Evolutionary conservation across 2,113 vertebrate species (phyloP), one percentile per base, ranked within the genome.

Genomic region (Psammodynastes pulverulentus): DNA sequence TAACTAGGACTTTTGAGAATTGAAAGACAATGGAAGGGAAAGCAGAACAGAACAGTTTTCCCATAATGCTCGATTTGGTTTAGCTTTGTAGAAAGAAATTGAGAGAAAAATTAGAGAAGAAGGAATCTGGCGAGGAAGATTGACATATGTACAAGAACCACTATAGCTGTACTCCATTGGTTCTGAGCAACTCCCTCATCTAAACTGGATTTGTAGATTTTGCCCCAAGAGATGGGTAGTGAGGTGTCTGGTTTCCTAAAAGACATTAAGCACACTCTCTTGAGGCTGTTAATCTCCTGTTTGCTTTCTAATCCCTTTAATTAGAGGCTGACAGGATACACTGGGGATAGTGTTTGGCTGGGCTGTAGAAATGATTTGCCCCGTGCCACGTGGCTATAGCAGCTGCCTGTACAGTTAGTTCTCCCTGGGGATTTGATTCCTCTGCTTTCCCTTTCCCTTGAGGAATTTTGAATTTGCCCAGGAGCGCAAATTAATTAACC

Each of bases 271-370:
- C 39, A 5, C 58, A 88, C 58, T 87, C 51, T 88, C 87, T 89
- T 23, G 49, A 23, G 51, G 39, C 43, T 58, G 72, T 56, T 26
- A 89, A 92, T 89, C 87, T 52, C 21, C 43, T 48, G 46, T 72
- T 29, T 91, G 34, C 48, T 85, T 56, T 46, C 87, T 89, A 58
- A 89, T 92, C 39, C 29, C 54, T 24, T 85, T 89, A 92, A 92
- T 89, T 92, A 92, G 87, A 51, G 87, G 72, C 89, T 85, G 79
- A 29, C 52, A 84, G 53, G 48, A 56, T 58, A 72, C 51, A 48
- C 86, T 9, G 5, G 56, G 51, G 87, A 84, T 92, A 48, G 67
- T 5, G 29, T 89, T 92, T 89, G 43, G 49, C 26, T 51, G 21
- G 34, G 43, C 39, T 56, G 43, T 62, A 46, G 49, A 51, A 56